Conservation (phyloP, 2,888 invertebrate genomes). For the Halocaridina rubra region DNA sequence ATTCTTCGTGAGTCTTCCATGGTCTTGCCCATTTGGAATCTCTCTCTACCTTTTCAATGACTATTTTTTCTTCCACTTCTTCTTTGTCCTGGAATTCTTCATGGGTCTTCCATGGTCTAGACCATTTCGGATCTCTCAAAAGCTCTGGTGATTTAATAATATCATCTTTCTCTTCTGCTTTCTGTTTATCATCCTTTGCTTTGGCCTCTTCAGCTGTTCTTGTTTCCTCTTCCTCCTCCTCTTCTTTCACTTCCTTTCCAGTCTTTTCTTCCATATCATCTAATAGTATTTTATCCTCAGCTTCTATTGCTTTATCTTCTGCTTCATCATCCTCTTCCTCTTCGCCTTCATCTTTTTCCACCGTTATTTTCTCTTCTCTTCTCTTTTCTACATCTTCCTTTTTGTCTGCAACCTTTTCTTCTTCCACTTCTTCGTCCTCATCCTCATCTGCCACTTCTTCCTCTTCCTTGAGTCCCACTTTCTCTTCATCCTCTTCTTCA, state of each 20-base stretch:
- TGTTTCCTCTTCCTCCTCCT: neutral
- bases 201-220: neutral
- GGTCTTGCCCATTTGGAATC: conserved; percentile 37
- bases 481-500: neutral
- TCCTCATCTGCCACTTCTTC: neutral
- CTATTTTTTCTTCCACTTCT: neutral
- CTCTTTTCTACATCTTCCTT: neutral
- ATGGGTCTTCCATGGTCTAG: conserved; percentile 32
- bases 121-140: neutral
- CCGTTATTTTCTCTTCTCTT: neutral
- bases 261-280: neutral
- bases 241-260: neutral
- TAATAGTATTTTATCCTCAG: neutral
- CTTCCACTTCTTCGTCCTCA: neutral
- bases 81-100: neutral
- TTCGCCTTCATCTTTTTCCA: neutral
- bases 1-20: conserved; percentile 35
- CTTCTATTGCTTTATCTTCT: neutral
- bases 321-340: neutral
- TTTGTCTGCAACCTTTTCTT: neutral
- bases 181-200: neutral
- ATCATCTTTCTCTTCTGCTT: neutral
- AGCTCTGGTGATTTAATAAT: too few species aligned
- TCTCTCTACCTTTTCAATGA: neutral
- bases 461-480: neutral